Evolutionary conservation across 2,888 invertebrate species (phyloP).

Genomic region (Thymelicus acteon): DNA sequence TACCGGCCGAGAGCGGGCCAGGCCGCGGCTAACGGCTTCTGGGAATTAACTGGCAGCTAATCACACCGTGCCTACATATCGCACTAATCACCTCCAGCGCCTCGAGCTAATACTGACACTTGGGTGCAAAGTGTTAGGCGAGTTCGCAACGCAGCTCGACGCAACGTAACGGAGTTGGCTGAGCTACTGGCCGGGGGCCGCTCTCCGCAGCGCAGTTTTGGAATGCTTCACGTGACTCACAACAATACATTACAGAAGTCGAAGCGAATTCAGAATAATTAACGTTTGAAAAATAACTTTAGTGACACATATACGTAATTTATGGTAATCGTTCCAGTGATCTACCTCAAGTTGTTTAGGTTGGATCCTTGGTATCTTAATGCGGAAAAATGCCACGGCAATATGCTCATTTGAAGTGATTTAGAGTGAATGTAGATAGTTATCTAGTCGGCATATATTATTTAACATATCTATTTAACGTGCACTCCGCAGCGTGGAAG

Average conservation of each 20-base stretch:
- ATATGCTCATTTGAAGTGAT: too few relatives aligned
- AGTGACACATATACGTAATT: background rate
- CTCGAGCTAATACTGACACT: background rate
- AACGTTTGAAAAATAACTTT: background rate
- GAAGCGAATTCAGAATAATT: background rate
- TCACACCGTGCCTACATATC: constrained; percentile 25
- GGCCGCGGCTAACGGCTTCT: constrained; percentile 30
- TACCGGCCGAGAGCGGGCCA: constrained; percentile 7
- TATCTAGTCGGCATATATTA: too few relatives aligned
- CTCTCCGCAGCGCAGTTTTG: background rate
- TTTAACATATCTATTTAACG: too few relatives aligned
- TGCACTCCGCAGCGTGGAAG: too few relatives aligned
- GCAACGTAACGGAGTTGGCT: background rate
- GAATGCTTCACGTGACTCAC: background rate
- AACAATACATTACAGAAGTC: background rate
- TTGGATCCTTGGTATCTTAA: too few relatives aligned
- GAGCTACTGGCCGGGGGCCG: background rate
- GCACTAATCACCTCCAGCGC: constrained; percentile 10
- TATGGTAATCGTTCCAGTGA: background rate
- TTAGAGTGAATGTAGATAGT: too few relatives aligned
- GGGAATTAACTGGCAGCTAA: constrained; percentile 33
- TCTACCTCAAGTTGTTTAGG: background rate
- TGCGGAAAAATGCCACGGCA: too few relatives aligned
- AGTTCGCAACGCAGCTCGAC: constrained; percentile 5
- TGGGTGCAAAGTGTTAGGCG: background rate